Evolutionary conservation across 2,888 invertebrate genomes (phyloP).

Genomic region (Oligia latruncula): DNA sequence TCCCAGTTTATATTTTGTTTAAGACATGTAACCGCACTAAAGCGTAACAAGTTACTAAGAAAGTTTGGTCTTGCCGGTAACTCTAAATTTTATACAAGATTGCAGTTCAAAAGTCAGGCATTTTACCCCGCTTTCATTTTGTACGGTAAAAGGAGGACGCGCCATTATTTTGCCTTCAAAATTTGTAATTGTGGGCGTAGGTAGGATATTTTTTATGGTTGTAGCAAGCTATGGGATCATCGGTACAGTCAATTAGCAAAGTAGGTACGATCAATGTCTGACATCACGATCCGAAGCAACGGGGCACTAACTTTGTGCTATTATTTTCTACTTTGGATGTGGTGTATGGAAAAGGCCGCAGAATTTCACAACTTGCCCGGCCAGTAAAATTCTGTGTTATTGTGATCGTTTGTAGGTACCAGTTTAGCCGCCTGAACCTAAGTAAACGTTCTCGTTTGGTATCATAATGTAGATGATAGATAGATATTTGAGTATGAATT

Average conservation of each 20-base stretch:
- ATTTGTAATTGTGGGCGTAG: conserved; percentile 28
- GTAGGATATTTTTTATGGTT: conserved; percentile 22
- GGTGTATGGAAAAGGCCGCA: neutral
- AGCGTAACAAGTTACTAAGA: neutral
- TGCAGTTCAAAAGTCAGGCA: neutral
- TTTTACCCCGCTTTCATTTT: neutral
- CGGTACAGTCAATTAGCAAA: conserved; percentile 36
- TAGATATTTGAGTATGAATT: neutral
- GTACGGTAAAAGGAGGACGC: neutral
- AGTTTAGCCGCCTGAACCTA: neutral
- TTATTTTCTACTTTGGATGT: conserved; percentile 38
- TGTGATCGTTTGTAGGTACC: neutral
- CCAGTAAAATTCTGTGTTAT: neutral
- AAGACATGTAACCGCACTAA: neutral
- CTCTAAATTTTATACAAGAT: neutral
- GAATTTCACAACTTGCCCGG: neutral
- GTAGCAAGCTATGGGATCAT: conserved; percentile 42
- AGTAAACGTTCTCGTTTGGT: neutral
- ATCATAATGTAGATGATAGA: neutral
- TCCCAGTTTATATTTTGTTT: neutral
- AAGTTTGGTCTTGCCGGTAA: neutral
- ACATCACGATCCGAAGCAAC: conserved; percentile 34
- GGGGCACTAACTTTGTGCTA: neutral
- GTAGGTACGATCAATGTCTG: conserved; percentile 52
- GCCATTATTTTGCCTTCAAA: neutral